phyloP scores from a whole-genome alignment of 2,888 invertebrate species.

The Orthosia gothica region DNA sequence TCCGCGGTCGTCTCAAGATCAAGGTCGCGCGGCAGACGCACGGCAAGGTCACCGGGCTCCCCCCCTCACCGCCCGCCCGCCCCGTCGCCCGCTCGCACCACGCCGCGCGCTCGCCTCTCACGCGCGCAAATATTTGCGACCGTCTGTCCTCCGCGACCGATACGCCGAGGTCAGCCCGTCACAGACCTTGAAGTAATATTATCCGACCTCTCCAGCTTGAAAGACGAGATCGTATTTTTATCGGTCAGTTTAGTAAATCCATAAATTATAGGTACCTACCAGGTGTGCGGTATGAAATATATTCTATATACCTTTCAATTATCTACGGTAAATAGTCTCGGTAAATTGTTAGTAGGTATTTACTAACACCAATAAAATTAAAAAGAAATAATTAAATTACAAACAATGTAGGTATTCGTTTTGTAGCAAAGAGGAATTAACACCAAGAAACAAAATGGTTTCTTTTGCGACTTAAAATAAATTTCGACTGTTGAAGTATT shows the following conservation, averaged over 20 bases:
- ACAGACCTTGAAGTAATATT: constrained; percentile 90
- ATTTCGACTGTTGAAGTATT: background rate
- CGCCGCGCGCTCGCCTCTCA: constrained; percentile 75
- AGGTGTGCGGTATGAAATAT: constrained; percentile 37
- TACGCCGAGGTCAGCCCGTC: constrained; percentile 90
- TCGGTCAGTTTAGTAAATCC: constrained; percentile 76
- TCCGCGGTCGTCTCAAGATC: constrained; percentile 91
- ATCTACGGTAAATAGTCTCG: constrained; percentile 27
- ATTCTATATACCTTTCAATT: constrained; percentile 18
- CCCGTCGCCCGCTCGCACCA: constrained; percentile 63
- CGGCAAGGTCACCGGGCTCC: constrained; percentile 86
- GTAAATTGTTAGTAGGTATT: background rate
- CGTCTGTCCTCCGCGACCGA: constrained; percentile 91
- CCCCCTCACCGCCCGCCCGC: constrained; percentile 63
- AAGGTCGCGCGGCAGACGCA: constrained; percentile 89
- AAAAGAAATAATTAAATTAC: too few relatives aligned
- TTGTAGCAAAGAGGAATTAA: background rate
- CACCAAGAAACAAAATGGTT: background rate
- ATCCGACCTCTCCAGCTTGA: constrained; percentile 87
- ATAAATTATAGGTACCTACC: constrained; percentile 45
- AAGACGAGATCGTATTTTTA: constrained; percentile 84
- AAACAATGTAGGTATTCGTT: background rate
- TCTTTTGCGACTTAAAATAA: background rate
- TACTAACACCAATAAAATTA: too few relatives aligned
- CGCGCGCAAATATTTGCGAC: constrained; percentile 90